Evolutionary conservation across 1,140 invertebrate species (phyloP), one percentile per base, ranked within the genome.

Genomic region (Arion vulgaris): DNA sequence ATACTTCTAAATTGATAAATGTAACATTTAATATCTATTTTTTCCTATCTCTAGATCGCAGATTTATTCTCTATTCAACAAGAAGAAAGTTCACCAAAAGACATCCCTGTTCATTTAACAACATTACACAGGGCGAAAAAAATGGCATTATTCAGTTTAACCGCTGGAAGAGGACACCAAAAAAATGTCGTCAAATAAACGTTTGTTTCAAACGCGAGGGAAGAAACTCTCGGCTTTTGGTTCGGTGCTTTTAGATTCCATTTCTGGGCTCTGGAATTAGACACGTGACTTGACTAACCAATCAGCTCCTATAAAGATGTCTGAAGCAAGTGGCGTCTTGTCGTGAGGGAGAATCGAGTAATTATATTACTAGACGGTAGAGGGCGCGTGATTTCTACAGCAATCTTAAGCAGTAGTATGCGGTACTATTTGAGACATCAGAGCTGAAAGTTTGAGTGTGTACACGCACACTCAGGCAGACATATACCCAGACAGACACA

Each of bases 271-370:
- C n/a, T 32, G 62, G n/a, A 7, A 66, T 66, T 66, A 66, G 28
- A 32, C 62, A 66, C 62, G 62, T 66, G 62, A 28, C 62, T 28
- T 66, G 62, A 66, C 62, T 66, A 66, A 32, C 62, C 62, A 66
- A 66, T 66, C 62, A 34, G n/a, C 62, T 66, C n/a, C 2, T 66
- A 66, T 28, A 17, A 66, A 66, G 32, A 66, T 66, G 28, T 66
- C 62, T 32, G 32, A n/a, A 32, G 11, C 7, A 28, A 28, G 62
- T 28, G 62, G 28, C 62, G 62, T 66, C 62, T 32, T 28, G 62
- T 32, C 62, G 62, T 66, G 62, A 32, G 28, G 28, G 28, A 1
- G 28, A 66, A 34, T 7, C 62, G 32, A 23, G 62, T 66, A 66
- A 66, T 66, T 23, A 66, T 32, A 66, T 66, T 66, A 66, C 62